Conservation (phyloP, 2,113 vertebrate species). For the Cyprinodon tularosa region DNA sequence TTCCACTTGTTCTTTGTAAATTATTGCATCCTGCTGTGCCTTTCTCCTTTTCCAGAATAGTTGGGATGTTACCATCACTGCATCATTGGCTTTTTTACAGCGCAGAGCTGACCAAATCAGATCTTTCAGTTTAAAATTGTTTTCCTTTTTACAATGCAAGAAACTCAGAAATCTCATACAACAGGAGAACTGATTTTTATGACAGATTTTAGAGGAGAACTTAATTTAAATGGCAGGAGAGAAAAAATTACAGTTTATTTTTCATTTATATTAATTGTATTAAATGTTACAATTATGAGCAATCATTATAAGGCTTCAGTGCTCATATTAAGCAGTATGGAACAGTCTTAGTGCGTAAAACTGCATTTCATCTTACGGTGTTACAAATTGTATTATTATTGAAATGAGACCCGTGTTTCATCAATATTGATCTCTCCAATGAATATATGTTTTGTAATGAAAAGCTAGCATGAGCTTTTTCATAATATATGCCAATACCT, state of each 20-base stretch:
- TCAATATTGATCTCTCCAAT: constrained; percentile 63
- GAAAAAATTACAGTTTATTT: neutral
- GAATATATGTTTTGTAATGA: constrained; percentile 61
- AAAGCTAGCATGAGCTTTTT: constrained; percentile 62
- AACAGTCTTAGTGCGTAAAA: constrained; percentile 38
- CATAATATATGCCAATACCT: constrained; percentile 68
- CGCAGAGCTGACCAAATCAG: neutral
- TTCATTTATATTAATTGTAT: neutral
- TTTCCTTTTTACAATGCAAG: no score
- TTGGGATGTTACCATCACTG: neutral
- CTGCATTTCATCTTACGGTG: constrained; percentile 62
- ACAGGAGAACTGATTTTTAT: no score
- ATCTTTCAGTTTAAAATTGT: neutral
- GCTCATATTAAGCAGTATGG: constrained; percentile 45
- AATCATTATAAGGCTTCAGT: constrained; percentile 46
- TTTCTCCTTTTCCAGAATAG: neutral
- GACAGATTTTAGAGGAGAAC: no score
- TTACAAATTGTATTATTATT: constrained; percentile 72
- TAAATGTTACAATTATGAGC: constrained; percentile 3
- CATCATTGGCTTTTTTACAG: neutral
- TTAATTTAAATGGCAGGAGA: neutral
- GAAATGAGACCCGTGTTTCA: constrained; percentile 54
- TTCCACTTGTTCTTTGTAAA: neutral
- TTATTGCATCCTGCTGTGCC: neutral
- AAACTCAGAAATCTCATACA: neutral